Conservation (phyloP, 1,140 invertebrate species). For the Lepidostoma basale region DNA sequence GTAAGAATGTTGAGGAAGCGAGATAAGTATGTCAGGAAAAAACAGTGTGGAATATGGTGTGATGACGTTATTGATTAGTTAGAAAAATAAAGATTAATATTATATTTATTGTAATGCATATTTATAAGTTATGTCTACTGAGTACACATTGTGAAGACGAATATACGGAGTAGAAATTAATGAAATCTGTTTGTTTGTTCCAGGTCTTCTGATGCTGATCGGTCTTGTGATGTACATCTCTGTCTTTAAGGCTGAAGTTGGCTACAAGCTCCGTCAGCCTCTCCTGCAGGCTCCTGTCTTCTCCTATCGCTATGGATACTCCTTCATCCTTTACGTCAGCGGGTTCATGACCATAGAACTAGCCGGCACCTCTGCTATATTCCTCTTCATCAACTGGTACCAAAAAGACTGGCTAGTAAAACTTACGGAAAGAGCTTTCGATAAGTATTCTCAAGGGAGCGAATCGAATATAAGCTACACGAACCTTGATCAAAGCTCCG, state of each 20-base stretch:
- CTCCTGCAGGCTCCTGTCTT: slow-evolving; percentile 80
- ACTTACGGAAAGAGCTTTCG: slow-evolving; percentile 53
- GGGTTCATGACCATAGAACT: slow-evolving; percentile 84
- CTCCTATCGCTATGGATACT: slow-evolving; percentile 85
- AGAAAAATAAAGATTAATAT: too few relatives aligned
- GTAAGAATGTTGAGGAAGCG: too few relatives aligned
- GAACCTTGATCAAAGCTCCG: slow-evolving; percentile 48
- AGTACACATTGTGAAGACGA: too few relatives aligned
- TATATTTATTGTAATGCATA: too few relatives aligned
- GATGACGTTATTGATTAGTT: too few relatives aligned
- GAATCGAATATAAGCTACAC: slow-evolving; percentile 49
- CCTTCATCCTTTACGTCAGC: slow-evolving; percentile 82
- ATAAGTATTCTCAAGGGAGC: slow-evolving; percentile 40
- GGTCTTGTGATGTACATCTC: slow-evolving; percentile 93
- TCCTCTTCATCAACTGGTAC: slow-evolving; percentile 76
- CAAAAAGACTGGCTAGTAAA: slow-evolving; percentile 62
- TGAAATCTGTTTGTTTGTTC: too few relatives aligned
- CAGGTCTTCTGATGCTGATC: slow-evolving; percentile 86
- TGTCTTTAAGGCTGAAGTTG: slow-evolving; percentile 88
- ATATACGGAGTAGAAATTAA: too few relatives aligned
- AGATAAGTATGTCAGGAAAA: too few relatives aligned
- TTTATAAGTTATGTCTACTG: too few relatives aligned
- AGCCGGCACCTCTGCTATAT: slow-evolving; percentile 83
- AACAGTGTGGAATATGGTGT: too few relatives aligned
- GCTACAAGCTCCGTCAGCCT: slow-evolving; percentile 79